phyloP scores from a whole-genome alignment of 1,140 invertebrate species.

The Drosophila funebris region DNA sequence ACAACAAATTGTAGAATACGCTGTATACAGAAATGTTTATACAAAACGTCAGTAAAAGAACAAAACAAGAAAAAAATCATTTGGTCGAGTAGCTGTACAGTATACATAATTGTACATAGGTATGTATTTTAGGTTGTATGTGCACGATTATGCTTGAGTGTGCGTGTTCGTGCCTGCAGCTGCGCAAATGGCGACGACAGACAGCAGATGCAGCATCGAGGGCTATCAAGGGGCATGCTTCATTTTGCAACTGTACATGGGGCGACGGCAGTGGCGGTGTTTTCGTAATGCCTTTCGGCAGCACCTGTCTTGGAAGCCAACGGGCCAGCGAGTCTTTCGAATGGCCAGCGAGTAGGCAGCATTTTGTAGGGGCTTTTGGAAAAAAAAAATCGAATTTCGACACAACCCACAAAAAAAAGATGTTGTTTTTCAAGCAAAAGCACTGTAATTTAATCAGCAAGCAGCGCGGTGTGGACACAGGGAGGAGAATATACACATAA shows the following conservation, averaged over 20 bases:
- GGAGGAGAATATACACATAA: conserved; percentile 1
- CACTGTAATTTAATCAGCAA: conserved; percentile 77
- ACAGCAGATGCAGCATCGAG: conserved; percentile 63
- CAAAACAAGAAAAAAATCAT: conserved; percentile 48
- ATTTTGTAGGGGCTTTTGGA: conserved; percentile 14
- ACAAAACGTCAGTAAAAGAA: conserved; percentile 56
- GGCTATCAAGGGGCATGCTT: background rate
- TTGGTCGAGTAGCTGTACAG: conserved; percentile 2
- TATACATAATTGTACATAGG: background rate
- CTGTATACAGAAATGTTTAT: conserved; percentile 60
- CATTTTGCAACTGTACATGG: conserved; percentile 64
- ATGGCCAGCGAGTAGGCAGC: background rate
- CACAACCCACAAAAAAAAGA: conserved; percentile 27
- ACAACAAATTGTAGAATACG: conserved; percentile 50
- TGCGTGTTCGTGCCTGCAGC: conserved; percentile 38
- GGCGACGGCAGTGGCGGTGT: conserved; percentile 12
- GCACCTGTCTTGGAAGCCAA: conserved; percentile 62
- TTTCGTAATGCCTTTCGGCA: conserved; percentile 72
- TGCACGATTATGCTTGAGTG: conserved; percentile 6
- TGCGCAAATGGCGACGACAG: conserved; percentile 79
- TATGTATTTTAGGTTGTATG: conserved; percentile 18
- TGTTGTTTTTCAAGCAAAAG: conserved; percentile 31
- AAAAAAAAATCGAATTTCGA: conserved; percentile 48
- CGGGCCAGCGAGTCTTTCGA: background rate
- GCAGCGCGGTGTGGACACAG: conserved; percentile 26